Evolutionary conservation across 1,140 invertebrate genomes (phyloP), one percentile per base, ranked within the genome.

Genomic region (Drosophila funebris): DNA sequence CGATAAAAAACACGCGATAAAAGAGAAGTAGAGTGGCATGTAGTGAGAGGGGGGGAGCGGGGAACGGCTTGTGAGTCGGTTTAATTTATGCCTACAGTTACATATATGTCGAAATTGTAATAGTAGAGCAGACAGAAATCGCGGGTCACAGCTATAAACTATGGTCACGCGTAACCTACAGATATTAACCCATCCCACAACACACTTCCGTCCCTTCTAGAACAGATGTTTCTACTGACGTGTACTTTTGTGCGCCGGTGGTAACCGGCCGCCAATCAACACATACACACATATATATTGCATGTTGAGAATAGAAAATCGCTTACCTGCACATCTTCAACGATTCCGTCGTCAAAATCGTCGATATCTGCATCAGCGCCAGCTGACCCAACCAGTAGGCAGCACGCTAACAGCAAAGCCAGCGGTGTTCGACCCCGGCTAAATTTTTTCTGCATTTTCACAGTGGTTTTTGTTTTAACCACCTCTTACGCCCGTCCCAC

Each of bases 291-390:
- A 24, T 13, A 14, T 8, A 41, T 16, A 16, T n/a, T 18, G 39
- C 5, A 44, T 60, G 39, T 16, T 27, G 37, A 54, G n/a, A 36
- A 18, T 61, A 18, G 36, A 43, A 46, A 44, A 43, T 43, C 24
- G 9, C 63, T 53, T 41, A 91, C 90, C 81, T 82, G 85, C 41
- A 91, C 78, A 72, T 91, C 90, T 60, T 91, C 90, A 16, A 91
- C 90, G 24, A 75, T 48, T 3, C 90, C 90, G 50, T 90, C 90
- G 33, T 89, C 90, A 44, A 82, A 85, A 53, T 91, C 90, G 46
- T 83, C 88, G 5, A 70, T 63, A 14, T 78, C 82, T 31, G 66
- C 41, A 4, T 44, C 52, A 11, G 44, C 36, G 24, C 46, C 72
- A 50, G 18, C 24, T 66, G 64, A 37, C 9, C 54, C 48, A 46